phyloP scores from a whole-genome alignment of 1,140 invertebrate genomes.

The Drosophila hydei region DNA sequence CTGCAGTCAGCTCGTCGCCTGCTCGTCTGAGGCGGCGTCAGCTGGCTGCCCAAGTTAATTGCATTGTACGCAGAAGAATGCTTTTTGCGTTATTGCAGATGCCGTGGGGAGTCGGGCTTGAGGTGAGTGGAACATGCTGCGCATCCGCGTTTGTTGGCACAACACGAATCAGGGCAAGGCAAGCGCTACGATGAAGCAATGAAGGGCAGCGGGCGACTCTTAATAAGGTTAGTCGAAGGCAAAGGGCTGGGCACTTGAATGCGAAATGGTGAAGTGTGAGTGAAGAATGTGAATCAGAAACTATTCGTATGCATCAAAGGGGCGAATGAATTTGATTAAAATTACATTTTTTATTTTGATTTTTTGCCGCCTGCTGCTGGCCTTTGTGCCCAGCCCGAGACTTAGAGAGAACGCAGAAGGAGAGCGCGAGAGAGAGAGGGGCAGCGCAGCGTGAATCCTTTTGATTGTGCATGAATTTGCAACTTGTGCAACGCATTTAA shows the following conservation, averaged over 20 bases:
- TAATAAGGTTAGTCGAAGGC: constrained; percentile 63
- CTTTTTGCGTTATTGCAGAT: constrained; percentile 36
- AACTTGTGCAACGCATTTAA: constrained; percentile 78
- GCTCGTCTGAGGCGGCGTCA: no score
- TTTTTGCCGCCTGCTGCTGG: constrained; percentile 39
- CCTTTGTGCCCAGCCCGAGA: constrained; percentile 15
- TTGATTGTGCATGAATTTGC: constrained; percentile 75
- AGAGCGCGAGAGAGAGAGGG: constrained; percentile 4
- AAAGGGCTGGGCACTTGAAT: constrained; percentile 24
- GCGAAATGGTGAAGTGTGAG: constrained; percentile 20
- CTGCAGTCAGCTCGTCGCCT: no score
- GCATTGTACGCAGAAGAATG: constrained; percentile 71
- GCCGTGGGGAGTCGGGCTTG: not conserved
- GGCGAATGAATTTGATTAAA: constrained; percentile 78
- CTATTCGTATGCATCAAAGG: constrained; percentile 47
- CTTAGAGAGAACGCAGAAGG: not conserved
- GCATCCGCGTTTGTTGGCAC: constrained; percentile 67
- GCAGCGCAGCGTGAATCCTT: constrained; percentile 71
- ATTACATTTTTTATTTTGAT: constrained; percentile 70
- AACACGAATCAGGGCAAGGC: constrained; percentile 67
- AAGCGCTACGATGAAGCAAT: constrained; percentile 19
- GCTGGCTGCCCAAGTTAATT: constrained; percentile 61
- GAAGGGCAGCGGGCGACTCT: constrained; percentile 31
- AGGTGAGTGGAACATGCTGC: constrained; percentile 42
- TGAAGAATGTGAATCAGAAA: constrained; percentile 50